Percentiles rank a stretch among this genome's conserved stretches.
Evolutionary conservation across 2,113 vertebrate species (phyloP).

Genomic region (Gymnobelideus leadbeateri): DNA sequence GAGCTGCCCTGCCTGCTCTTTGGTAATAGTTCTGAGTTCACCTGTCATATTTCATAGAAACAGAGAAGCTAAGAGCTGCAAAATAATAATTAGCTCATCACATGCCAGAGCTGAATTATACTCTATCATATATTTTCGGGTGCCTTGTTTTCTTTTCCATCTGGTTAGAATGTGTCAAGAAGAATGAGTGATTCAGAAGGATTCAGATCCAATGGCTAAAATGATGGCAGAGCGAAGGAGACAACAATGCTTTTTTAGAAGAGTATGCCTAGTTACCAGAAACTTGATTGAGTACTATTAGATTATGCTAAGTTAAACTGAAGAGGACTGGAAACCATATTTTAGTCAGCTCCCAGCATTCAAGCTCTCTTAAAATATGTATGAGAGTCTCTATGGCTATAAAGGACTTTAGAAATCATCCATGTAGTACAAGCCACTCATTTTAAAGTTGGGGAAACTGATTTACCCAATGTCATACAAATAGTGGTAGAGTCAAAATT

Average conservation of each 20-base stretch:
- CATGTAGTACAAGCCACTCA: not conserved
- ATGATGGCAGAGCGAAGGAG: not conserved
- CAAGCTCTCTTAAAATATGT: not conserved
- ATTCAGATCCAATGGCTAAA: not conserved
- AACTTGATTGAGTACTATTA: not conserved
- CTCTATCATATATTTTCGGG: not conserved
- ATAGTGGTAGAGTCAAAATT: not conserved
- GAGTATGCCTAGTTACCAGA: not conserved
- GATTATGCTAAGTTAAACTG: not conserved
- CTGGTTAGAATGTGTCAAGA: not conserved
- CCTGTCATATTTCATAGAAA: not conserved
- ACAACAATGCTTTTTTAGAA: not conserved
- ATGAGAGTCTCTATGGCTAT: not conserved
- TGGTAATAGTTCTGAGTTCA: not conserved
- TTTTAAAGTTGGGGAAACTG: not conserved
- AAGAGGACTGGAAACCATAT: not conserved
- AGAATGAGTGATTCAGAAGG: not conserved
- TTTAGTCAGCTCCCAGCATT: not conserved
- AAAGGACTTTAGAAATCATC: too few relatives aligned
- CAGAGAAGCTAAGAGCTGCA: not conserved
- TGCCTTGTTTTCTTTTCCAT: not conserved
- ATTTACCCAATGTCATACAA: not conserved
- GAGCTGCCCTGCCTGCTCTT: not conserved
- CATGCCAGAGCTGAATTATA: not conserved
- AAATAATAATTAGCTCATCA: not conserved